Evolutionary conservation across 2,113 vertebrate genomes (phyloP).

Genomic region (Agapornis roseicollis): DNA sequence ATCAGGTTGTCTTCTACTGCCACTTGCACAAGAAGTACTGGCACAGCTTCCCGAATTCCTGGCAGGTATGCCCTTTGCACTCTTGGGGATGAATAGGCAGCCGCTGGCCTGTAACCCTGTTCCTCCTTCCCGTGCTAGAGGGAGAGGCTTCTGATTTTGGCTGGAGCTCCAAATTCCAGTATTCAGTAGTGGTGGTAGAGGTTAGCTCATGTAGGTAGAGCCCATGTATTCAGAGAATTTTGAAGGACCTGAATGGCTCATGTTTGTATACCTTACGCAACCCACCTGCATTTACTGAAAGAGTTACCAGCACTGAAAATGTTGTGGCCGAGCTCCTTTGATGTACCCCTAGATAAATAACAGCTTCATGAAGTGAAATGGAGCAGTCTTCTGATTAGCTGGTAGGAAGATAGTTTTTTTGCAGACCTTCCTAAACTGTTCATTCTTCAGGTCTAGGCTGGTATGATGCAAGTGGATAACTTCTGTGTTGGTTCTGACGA

Average conservation of each 20-base stretch:
- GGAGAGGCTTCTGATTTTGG: slow-evolving; percentile 21
- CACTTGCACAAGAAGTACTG: slow-evolving; percentile 19
- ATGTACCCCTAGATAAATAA: background rate
- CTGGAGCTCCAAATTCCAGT: background rate
- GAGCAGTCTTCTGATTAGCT: background rate
- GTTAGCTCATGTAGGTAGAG: background rate
- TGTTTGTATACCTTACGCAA: background rate
- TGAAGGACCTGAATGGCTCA: background rate
- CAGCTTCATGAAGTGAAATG: background rate
- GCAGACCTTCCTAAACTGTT: background rate
- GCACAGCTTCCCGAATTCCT: background rate
- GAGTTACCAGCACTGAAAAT: background rate
- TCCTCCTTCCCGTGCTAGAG: background rate
- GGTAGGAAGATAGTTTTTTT: background rate
- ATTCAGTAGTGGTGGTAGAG: background rate
- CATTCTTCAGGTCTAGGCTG: background rate
- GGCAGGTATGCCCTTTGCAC: background rate
- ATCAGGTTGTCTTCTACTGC: background rate
- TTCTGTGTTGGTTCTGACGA: background rate
- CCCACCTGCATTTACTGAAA: background rate
- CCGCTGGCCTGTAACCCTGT: background rate
- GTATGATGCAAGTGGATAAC: background rate
- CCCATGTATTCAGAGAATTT: background rate
- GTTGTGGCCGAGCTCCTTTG: background rate
- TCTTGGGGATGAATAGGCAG: background rate